Evolutionary conservation across 2,797 vertebrate species (phyloP), one percentile per base, ranked within the genome.

Genomic region (Coreius guichenoti): DNA sequence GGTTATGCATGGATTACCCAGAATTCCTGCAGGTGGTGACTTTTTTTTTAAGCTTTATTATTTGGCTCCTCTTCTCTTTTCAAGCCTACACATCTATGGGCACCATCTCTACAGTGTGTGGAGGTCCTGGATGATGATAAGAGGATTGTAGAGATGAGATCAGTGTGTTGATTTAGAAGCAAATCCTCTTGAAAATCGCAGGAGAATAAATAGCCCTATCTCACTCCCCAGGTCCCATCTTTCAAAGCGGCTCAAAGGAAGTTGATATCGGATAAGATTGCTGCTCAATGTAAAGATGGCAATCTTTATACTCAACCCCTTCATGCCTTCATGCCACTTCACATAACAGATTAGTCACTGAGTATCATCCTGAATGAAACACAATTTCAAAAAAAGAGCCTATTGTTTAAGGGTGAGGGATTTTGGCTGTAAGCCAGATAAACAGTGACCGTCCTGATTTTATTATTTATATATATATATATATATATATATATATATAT

Each of bases 71-170:
- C 76, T 80, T 67, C 54, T 79, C 65, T 91, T 87, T 76, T 81
- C 85, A 91, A 36, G 84, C 65, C 81, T n/a, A 90, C 47, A 84
- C 90, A 91, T 92, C 92, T 90, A 84, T 87, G 89, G 84, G 89
- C 87, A 84, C 78, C 84, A 73, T 84, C 88, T 90, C 89, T 85
- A 86, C 84, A 87, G 84, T 86, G 89, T 80, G 88, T 83, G 36
- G 84, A 91, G 90, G 90, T 89, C 89, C 86, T 87, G 49, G 61
- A 84, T 84, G 45, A 86, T 84, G 90, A 91, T 88, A 87, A 84
- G 77, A 87, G 51, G 67, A 74, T 81, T 67, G 68, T 83, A 56
- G 58, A 85, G 82, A 89, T 82, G 51, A 91, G 89, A 93, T 90
- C 67, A 80, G 81, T 65, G 84, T 70, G 88, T 77, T 75, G 91